Base-by-base conservation (phyloP, 2,888 invertebrate genomes). In the Pseudoips prasinana region DNA sequence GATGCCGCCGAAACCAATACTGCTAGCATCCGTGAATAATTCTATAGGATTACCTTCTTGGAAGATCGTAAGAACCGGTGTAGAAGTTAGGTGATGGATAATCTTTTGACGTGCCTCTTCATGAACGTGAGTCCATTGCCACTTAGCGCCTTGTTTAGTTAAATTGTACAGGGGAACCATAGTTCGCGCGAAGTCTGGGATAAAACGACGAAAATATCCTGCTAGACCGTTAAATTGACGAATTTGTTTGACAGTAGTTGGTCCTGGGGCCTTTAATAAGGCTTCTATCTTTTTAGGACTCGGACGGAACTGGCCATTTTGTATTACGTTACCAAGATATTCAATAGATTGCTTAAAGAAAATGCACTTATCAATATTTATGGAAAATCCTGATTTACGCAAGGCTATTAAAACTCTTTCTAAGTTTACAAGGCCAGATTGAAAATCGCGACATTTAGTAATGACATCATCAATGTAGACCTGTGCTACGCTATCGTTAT, bases 391-490 rank as follows among this genome's bases (percentile, higher is more conserved):
- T 0, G 61, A 22, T 0, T 55, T 19, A 2, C 17, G 25, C 5
- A 70, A 22, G 0, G 58, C 50, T 0, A 44, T 32, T 0, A 70
- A 29, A 0, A 63, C 37, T 4, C 25, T 3, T 9, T 63, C 57
- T 0, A 66, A 1, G 7, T 36, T 1, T 1, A 23, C 10, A 0
- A 66, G 7, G 0, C 61, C 61, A 3, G 37, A 27, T 0, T 25
- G 0, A 8, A 58, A 46, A 10, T 49, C 23, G 0, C n/a, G 5
- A 19, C 52, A 46, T 33, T 59, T 60, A 3, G 24, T 32, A 0
- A 64, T 7, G 0, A 66, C 64, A 14, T 66, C 66, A 44, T 66
- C 65, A 0, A 64, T 32, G 14, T 67, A 66, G 0, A 63, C 61
- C 5, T 55, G 55, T 2, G 42, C 46, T 4, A 40, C 45, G 10